Conservation (phyloP, 30 jellyfish, hydroid and myxozoan species). For the Hydra vulgaris region DNA sequence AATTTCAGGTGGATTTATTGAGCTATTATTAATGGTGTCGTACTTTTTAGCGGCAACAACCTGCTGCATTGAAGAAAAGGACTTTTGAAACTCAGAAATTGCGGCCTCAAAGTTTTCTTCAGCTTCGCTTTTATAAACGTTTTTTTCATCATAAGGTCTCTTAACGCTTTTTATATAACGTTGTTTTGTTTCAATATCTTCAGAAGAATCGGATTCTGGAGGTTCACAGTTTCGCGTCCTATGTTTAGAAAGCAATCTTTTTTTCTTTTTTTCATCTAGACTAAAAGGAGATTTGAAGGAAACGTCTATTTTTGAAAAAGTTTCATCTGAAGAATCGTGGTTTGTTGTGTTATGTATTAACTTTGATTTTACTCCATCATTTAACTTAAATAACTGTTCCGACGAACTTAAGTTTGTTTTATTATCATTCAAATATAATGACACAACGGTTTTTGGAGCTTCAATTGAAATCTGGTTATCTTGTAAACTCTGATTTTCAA, state of each 20-base stretch:
- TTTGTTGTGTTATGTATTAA: slow-evolving; percentile 29
- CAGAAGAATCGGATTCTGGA: slow-evolving; percentile 56
- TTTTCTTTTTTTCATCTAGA: slow-evolving; percentile 28
- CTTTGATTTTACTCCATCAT: slow-evolving; percentile 13
- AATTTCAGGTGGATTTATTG: slow-evolving; percentile 15
- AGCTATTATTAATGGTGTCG: background rate
- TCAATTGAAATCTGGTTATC: background rate
- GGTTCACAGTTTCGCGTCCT: slow-evolving; percentile 37
- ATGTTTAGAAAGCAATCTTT: slow-evolving; percentile 19
- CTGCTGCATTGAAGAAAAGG: slow-evolving; percentile 66
- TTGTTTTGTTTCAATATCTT: slow-evolving; percentile 30
- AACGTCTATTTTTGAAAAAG: slow-evolving; percentile 80
- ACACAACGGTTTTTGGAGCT: background rate
- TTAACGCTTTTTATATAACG: slow-evolving; percentile 2
- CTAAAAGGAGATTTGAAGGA: slow-evolving; percentile 48
- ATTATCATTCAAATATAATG: background rate
- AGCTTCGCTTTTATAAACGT: slow-evolving; percentile 81
- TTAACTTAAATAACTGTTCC: slow-evolving; percentile 9
- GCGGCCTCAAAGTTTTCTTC: slow-evolving; percentile 98
- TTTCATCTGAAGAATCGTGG: slow-evolving; percentile 29
- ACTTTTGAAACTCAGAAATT: slow-evolving; percentile 62
- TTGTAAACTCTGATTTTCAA: background rate
- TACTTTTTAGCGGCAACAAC: background rate
- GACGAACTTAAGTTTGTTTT: background rate
- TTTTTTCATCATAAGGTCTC: slow-evolving; percentile 12